phyloP scores from a whole-genome alignment of 92 coral and sea anemone species.

The Zoanthus sociatus region DNA sequence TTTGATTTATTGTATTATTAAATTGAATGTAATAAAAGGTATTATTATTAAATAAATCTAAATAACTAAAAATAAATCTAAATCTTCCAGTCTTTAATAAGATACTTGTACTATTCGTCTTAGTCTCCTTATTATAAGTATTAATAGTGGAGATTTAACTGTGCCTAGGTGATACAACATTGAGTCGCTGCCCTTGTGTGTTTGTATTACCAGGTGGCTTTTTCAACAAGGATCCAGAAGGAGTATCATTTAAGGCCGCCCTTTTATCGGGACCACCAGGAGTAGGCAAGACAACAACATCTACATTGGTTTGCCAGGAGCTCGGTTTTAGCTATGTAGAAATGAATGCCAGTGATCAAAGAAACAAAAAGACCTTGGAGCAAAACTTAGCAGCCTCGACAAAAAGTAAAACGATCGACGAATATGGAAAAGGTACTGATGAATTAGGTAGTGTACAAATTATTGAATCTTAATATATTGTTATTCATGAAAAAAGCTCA shows the following conservation, averaged over 20 bases:
- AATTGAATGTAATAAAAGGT: too few species aligned
- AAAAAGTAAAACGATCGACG: constrained; percentile 92
- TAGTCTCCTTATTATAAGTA: too few species aligned
- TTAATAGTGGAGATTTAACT: too few species aligned
- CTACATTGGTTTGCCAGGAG: constrained; percentile 88
- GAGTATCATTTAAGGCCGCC: constrained; percentile 84
- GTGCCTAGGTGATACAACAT: too few species aligned
- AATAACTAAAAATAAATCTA: too few species aligned
- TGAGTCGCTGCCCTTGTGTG: background rate
- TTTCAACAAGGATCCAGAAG: constrained; percentile 85
- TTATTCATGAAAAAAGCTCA: too few species aligned
- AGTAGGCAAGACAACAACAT: constrained; percentile 96
- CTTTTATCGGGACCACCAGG: constrained; percentile 96
- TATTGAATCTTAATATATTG: too few species aligned
- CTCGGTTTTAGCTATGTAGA: constrained; percentile 89
- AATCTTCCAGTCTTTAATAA: too few species aligned
- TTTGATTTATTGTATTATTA: too few species aligned
- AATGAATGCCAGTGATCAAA: constrained; percentile 97
- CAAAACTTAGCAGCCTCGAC: constrained; percentile 77
- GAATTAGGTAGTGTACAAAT: too few species aligned
- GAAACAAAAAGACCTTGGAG: constrained; percentile 87
- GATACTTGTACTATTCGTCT: too few species aligned
- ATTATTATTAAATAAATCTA: too few species aligned
- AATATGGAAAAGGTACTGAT: constrained; percentile 74
- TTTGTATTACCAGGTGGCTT: constrained; percentile 64